Evolutionary conservation across 2,888 invertebrate species (phyloP).

Genomic region (Lamproptera curius): DNA sequence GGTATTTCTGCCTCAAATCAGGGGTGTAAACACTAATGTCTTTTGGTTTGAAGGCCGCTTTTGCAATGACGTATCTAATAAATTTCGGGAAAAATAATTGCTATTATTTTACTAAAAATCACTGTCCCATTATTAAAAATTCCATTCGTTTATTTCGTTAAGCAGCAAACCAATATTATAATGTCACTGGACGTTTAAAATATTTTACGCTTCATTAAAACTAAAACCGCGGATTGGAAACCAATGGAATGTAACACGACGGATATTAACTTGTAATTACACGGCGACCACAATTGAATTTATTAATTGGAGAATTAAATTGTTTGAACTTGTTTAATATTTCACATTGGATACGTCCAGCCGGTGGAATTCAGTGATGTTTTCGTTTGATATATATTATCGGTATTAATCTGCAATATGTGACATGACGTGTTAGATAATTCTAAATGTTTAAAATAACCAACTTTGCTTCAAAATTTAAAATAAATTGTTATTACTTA

Average conservation of each 20-base stretch:
- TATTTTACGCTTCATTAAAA: conserved; percentile 10
- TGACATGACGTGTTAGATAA: neutral
- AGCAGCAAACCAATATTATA: neutral
- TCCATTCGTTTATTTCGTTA: too few species aligned
- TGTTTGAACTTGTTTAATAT: neutral
- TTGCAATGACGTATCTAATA: too few species aligned
- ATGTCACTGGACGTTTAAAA: conserved; percentile 10
- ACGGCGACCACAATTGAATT: conserved; percentile 15
- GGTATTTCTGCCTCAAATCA: too few species aligned
- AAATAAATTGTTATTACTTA: too few species aligned
- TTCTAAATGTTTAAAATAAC: too few species aligned
- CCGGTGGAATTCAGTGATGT: neutral
- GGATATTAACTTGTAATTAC: conserved; percentile 18
- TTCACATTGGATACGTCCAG: neutral
- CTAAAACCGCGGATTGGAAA: conserved; percentile 17
- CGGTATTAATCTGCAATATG: neutral
- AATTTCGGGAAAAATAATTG: too few species aligned
- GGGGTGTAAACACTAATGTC: too few species aligned
- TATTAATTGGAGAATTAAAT: conserved; percentile 12
- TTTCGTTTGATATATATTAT: neutral
- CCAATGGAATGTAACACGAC: conserved; percentile 11
- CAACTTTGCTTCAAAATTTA: too few species aligned
- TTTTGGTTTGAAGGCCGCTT: too few species aligned
- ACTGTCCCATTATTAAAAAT: too few species aligned
- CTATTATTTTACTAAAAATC: too few species aligned